These are phyloP conservation scores for Parasteatoda lunata DNA, from an alignment of 2,888 invertebrate genomes.

Conservation along the genomic window DNA sequence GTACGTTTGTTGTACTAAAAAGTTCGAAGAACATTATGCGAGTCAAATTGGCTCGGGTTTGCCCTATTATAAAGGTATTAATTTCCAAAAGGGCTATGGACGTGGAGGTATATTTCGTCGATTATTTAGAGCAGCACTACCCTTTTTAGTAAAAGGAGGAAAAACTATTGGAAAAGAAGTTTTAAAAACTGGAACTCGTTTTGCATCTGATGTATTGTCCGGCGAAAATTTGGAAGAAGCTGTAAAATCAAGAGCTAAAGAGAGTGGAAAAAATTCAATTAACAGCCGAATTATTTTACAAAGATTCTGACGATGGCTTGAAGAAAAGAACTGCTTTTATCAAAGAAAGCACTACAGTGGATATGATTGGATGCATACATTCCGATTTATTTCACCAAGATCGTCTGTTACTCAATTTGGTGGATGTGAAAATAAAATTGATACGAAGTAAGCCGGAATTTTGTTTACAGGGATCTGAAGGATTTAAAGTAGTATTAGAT, in stretches of 20 bases:
- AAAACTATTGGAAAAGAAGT: conserved; percentile 46
- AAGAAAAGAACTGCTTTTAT: no score
- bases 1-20: conserved; percentile 21
- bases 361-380: no score
- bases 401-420: no score
- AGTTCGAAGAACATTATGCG: conserved; percentile 40
- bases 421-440: no score
- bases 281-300: no score
- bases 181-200: conserved; percentile 15
- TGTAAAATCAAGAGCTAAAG: conserved; percentile 14
- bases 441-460: no score
- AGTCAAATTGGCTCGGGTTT: conserved; percentile 40
- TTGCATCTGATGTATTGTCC: conserved; percentile 34
- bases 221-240: conserved; percentile 26
- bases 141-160: conserved; percentile 40
- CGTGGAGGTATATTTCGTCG: conserved; percentile 36
- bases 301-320: no score
- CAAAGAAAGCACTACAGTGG: no score
- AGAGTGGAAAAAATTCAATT: conserved; percentile 2
- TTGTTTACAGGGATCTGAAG: no score
- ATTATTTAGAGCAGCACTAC: conserved; percentile 52
- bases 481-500: no score
- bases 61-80: conserved; percentile 25
- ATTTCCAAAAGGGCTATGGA: conserved; percentile 38
- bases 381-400: no score